Conservation (phyloP, 2,888 invertebrate genomes). For the Zele albiditarsus region DNA sequence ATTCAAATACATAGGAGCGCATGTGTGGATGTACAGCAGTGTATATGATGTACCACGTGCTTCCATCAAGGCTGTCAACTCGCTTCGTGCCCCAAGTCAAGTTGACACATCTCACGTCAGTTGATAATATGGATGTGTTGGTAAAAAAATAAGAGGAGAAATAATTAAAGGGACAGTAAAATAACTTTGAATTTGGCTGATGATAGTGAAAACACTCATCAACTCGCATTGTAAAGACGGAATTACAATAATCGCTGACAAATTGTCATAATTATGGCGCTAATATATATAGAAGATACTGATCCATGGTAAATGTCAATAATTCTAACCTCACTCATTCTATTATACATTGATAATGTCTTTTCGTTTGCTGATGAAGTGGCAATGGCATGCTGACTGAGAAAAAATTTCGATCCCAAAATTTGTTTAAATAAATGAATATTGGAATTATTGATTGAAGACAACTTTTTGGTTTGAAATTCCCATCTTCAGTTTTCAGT, state of each 20-base stretch:
- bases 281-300: conserved; percentile 66
- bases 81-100: neutral
- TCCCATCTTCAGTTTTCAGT: too few relatives aligned
- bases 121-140: neutral
- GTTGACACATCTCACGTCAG: neutral
- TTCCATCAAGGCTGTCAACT: conserved; percentile 30
- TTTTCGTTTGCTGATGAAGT: conserved; percentile 5
- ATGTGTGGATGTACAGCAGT: neutral
- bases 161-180: neutral
- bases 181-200: neutral
- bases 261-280: conserved; percentile 60
- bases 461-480: too few relatives aligned
- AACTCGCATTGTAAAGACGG: neutral
- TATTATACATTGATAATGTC: neutral
- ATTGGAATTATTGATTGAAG: too few relatives aligned
- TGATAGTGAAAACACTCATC: neutral
- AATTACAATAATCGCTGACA: conserved; percentile 37
- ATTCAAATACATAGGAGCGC: neutral
- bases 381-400: too few relatives aligned
- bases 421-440: too few relatives aligned
- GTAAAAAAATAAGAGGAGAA: neutral
- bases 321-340: conserved; percentile 22
- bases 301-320: conserved; percentile 65
- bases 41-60: conserved; percentile 34
- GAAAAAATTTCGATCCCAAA: too few relatives aligned